Base-by-base conservation (phyloP, 2,113 vertebrate species). In the Gymnocephalus cernua region DNA sequence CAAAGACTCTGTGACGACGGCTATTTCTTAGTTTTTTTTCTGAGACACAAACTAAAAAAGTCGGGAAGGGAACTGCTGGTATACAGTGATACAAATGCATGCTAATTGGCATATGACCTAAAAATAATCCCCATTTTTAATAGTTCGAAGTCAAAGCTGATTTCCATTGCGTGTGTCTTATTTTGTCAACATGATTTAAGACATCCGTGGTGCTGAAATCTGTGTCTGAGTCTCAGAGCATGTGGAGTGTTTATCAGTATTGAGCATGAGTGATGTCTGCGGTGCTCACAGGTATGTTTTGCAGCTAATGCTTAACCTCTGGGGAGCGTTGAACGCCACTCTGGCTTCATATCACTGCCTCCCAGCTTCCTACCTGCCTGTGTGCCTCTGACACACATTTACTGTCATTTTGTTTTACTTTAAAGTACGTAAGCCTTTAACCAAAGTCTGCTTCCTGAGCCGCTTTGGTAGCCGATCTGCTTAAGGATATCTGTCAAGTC, bases 391-490 rank as follows among this genome's bases (percentile, higher is more conserved):
- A 88, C 88, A 81, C 41, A 79, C 74, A 85, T 80, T 76, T 41
- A 15, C 68, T 62, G 75, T 77, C 69, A 66, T 57, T 66, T 71
- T n/a, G n/a, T n/a, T 32, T 81, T 19, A 80, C 69, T 79, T 56
- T 23, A 47, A 41, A 41, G 38, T 7, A 18, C 18, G 8, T 81
- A 77, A 87, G 62, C 81, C 68, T 69, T 67, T 71, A n/a, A 64
- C 54, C 10, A 6, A 71, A 50, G 57, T 56, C 35, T 14, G 25
- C 64, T 63, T 15, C 78, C 47, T 89, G 48, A 88, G 85, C 77
- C 41, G 74, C 89, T 91, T 82, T 75, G 58, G 63, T 61, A 73
- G 74, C 12, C 74, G 87, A 89, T 91, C 90, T 85, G 62, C 84
- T 91, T 81, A 79, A 71, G 74, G 77, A 69, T 83, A 59, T 81